These are phyloP conservation scores for Mythimna loreyi DNA, from an alignment of 2,888 invertebrate species.

Conservation along the genomic window DNA sequence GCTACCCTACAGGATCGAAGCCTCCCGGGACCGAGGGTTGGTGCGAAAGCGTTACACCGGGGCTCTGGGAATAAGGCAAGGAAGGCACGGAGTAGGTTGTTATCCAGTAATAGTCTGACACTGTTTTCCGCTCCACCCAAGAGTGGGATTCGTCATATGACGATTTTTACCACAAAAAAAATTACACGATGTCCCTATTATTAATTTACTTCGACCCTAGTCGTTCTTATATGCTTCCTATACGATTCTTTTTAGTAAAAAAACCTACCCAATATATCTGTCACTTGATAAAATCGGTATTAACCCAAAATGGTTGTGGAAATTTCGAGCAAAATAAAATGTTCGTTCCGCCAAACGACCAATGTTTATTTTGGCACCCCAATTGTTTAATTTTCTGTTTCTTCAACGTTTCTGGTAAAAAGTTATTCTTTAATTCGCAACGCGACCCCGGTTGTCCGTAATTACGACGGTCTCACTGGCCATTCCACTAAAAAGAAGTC, in stretches of 20 bases:
- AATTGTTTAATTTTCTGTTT: conserved; percentile 65
- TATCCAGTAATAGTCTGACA: too few relatives aligned
- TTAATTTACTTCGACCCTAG: too few relatives aligned
- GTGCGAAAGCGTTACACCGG: too few relatives aligned
- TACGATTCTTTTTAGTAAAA: conserved; percentile 6
- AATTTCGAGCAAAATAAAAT: conserved; percentile 34
- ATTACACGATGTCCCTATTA: too few relatives aligned
- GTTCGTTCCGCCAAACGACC: conserved; percentile 43
- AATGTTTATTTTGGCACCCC: conserved; percentile 60
- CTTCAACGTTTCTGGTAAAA: conserved; percentile 60
- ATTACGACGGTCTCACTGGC: conserved; percentile 68
- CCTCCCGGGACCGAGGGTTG: too few relatives aligned
- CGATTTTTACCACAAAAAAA: too few relatives aligned
- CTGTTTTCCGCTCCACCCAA: too few relatives aligned
- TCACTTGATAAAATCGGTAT: conserved; percentile 58
- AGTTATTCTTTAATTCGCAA: conserved; percentile 71
- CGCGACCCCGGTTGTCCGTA: conserved; percentile 64
- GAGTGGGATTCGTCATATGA: too few relatives aligned
- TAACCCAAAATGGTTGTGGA: conserved; percentile 41
- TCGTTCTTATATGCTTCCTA: too few relatives aligned
- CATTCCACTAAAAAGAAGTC: conserved; percentile 64
- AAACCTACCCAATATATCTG: conserved; percentile 32
- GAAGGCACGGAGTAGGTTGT: too few relatives aligned
- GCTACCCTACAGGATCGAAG: too few relatives aligned
- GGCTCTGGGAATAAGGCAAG: too few relatives aligned